These are phyloP conservation scores for Andrena camellia DNA, from an alignment of 2,888 invertebrate genomes.

Conservation along the genomic window DNA sequence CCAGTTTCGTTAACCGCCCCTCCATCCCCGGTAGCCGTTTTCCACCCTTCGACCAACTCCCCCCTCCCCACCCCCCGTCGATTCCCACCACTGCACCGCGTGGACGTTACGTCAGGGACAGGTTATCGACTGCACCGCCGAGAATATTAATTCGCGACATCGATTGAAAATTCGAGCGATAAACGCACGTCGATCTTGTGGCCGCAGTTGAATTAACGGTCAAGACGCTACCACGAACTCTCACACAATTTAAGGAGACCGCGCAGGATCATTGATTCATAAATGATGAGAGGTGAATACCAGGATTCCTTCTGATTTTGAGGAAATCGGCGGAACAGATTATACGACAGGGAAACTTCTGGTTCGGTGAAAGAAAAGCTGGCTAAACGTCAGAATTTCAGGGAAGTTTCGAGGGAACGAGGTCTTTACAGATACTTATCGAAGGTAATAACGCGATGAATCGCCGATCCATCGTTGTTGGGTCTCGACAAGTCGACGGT, in stretches of 20 bases:
- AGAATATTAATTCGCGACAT: slow-evolving; percentile 78
- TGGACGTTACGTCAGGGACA: slow-evolving; percentile 81
- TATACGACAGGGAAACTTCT: too few relatives aligned
- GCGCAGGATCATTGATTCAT: too few relatives aligned
- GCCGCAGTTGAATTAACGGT: slow-evolving; percentile 24
- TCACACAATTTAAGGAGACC: not conserved
- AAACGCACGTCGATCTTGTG: slow-evolving; percentile 42
- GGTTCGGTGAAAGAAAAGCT: not conserved
- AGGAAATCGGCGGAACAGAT: not conserved
- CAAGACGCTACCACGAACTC: not conserved
- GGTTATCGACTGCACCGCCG: slow-evolving; percentile 79
- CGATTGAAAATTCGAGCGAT: slow-evolving; percentile 77
- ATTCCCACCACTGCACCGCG: slow-evolving; percentile 65
- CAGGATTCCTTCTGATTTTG: too few relatives aligned
- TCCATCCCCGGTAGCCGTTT: slow-evolving; percentile 69
- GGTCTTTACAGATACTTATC: not conserved
- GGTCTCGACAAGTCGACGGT: slow-evolving; percentile 1
- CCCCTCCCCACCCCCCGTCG: slow-evolving; percentile 39
- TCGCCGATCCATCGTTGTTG: not conserved
- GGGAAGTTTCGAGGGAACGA: not conserved
- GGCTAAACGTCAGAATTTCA: not conserved
- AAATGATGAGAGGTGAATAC: too few relatives aligned
- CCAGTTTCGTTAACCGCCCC: slow-evolving; percentile 79
- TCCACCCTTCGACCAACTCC: slow-evolving; percentile 56
- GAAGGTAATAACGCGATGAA: not conserved